These are phyloP conservation scores for Euschistus heros DNA, from an alignment of 1,140 invertebrate genomes.

Conservation along the genomic window DNA sequence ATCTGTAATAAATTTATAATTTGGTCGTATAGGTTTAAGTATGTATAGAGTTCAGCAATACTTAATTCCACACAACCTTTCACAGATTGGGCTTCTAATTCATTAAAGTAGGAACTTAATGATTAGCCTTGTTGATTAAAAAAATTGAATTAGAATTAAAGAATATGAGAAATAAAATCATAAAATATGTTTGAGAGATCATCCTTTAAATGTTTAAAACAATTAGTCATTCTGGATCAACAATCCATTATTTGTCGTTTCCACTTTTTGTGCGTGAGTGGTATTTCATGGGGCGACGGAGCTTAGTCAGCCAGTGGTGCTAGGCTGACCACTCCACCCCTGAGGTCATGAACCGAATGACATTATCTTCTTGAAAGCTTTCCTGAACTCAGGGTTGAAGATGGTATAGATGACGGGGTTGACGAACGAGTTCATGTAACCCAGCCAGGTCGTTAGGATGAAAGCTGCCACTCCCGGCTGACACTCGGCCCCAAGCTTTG, in stretches of 20 bases:
- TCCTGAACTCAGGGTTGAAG: conserved; percentile 98
- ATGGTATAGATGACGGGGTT: conserved; percentile 99
- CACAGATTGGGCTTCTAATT: too few relatives aligned
- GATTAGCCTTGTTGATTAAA: too few relatives aligned
- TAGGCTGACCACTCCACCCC: conserved; percentile 5
- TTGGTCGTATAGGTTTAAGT: too few relatives aligned
- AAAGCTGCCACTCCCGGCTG: conserved; percentile 80
- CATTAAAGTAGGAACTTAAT: too few relatives aligned
- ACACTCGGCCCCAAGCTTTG: conserved; percentile 68
- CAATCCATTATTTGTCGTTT: too few relatives aligned
- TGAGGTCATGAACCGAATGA: conserved; percentile 34
- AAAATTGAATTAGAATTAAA: too few relatives aligned
- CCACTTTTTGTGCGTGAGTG: not conserved
- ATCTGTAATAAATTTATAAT: too few relatives aligned
- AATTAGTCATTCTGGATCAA: not conserved
- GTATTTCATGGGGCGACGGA: not conserved
- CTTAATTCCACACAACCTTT: too few relatives aligned
- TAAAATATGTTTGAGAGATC: not conserved
- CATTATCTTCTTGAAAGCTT: conserved; percentile 95
- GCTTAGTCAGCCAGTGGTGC: conserved; percentile 5
- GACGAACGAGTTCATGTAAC: conserved; percentile 96
- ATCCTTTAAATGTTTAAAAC: not conserved
- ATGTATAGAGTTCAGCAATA: too few relatives aligned
- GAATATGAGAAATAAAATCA: not conserved
- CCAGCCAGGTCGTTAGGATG: conserved; percentile 94